Percentiles rank a stretch among this genome's conserved stretches.
Evolutionary conservation across 2,797 vertebrate genomes (phyloP).

Genomic region (Melanotaenia pygmaea): DNA sequence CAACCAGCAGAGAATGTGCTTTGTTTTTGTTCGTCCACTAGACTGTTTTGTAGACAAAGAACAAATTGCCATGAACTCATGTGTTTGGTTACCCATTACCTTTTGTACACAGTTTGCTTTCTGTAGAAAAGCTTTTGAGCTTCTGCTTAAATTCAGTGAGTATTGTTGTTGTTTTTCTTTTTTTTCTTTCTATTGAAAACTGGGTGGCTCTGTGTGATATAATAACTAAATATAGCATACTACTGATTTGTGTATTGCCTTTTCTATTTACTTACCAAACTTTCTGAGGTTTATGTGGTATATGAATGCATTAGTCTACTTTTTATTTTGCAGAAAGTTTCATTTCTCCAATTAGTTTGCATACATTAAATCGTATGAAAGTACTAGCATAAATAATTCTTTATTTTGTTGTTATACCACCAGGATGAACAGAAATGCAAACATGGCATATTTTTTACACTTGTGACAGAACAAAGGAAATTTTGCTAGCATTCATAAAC

Average conservation of each 20-base stretch:
- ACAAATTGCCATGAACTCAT: background rate
- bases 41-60: background rate
- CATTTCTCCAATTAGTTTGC: conserved; percentile 22
- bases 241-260: background rate
- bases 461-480: conserved; percentile 60
- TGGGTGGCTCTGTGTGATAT: background rate
- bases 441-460: conserved; percentile 28
- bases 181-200: background rate
- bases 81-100: background rate
- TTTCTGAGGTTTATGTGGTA: background rate
- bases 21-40: background rate
- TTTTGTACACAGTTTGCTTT: background rate
- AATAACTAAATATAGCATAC: background rate
- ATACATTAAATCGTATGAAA: conserved; percentile 35
- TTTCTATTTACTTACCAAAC: background rate
- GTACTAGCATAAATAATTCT: conserved; percentile 26
- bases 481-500: conserved; percentile 65
- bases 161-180: background rate
- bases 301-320: conserved; percentile 22
- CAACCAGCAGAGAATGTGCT: background rate
- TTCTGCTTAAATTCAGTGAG: background rate
- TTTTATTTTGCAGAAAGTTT: conserved; percentile 13
- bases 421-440: conserved; percentile 43
- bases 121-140: background rate
- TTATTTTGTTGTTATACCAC: conserved; percentile 50